Percentiles rank a stretch among this genome's conserved stretches.
phyloP scores from a whole-genome alignment of 2,797 vertebrate genomes.

The Masticophis lateralis region DNA sequence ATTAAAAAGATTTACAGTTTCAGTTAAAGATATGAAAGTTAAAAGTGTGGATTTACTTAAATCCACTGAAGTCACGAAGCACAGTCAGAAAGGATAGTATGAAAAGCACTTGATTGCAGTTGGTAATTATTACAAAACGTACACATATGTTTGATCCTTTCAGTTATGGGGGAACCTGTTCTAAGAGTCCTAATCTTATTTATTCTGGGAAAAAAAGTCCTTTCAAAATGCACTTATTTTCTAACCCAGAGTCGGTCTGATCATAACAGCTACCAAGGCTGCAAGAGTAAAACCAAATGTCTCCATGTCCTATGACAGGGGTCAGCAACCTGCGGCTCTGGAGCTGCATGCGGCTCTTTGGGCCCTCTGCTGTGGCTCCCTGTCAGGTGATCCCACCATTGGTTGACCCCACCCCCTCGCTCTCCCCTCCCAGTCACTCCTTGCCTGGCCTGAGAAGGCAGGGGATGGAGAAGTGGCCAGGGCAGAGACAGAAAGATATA shows the following conservation, averaged over 20 bases:
- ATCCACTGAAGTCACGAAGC: background rate
- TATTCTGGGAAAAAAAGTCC: background rate
- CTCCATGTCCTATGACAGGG: background rate
- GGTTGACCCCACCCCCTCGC: too few species aligned
- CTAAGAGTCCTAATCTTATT: background rate
- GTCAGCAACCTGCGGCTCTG: too few species aligned
- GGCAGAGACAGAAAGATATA: too few species aligned
- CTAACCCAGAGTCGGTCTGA: background rate
- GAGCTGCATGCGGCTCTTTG: too few species aligned
- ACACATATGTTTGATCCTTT: too few species aligned
- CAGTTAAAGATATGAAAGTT: background rate
- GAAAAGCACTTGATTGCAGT: background rate
- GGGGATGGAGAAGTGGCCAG: too few species aligned
- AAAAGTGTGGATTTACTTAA: background rate
- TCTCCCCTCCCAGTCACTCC: too few species aligned
- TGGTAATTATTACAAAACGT: background rate
- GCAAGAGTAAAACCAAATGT: background rate
- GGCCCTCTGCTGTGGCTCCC: too few species aligned
- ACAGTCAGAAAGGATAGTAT: background rate
- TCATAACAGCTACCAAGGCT: background rate
- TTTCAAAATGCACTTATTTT: background rate
- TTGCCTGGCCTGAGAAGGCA: too few species aligned
- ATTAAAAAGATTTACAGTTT: conserved; percentile 5
- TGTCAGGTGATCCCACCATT: too few species aligned
- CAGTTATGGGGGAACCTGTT: background rate